Conservation (phyloP, 2,888 invertebrate species). For the Dascillus cervinus region DNA sequence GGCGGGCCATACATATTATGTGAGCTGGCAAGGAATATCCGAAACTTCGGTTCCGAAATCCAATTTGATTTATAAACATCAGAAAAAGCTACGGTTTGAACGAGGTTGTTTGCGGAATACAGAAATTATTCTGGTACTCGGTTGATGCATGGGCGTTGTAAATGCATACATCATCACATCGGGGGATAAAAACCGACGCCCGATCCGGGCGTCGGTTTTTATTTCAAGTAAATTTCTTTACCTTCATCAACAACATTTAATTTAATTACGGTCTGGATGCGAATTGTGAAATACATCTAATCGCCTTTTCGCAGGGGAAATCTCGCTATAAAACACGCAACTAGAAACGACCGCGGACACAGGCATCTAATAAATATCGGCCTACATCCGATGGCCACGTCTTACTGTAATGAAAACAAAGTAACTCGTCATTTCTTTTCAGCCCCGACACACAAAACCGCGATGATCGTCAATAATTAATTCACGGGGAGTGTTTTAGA, state of each 20-base stretch:
- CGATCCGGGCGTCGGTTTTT: slow-evolving; percentile 19
- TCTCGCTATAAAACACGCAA: slow-evolving; percentile 27
- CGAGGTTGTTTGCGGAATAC: slow-evolving; percentile 35
- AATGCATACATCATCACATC: slow-evolving; percentile 39
- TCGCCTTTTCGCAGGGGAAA: slow-evolving; percentile 32
- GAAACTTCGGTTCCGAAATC: slow-evolving; percentile 32
- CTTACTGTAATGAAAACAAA: slow-evolving; percentile 40
- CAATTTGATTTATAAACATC: slow-evolving; percentile 41
- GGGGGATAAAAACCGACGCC: slow-evolving; percentile 34
- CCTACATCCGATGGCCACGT: slow-evolving; percentile 27
- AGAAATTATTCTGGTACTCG: slow-evolving; percentile 37
- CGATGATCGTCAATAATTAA: too few relatives aligned
- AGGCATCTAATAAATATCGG: slow-evolving; percentile 38
- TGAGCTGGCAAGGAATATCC: slow-evolving; percentile 27
- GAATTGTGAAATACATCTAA: too few relatives aligned
- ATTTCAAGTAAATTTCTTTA: too few relatives aligned
- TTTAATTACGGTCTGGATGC: too few relatives aligned
- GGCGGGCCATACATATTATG: slow-evolving; percentile 23
- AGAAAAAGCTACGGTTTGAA: slow-evolving; percentile 30
- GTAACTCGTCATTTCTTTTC: too few relatives aligned
- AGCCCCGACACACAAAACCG: too few relatives aligned
- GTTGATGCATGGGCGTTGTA: slow-evolving; percentile 39
- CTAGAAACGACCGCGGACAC: slow-evolving; percentile 28
- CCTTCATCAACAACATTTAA: too few relatives aligned
- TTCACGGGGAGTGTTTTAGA: too few relatives aligned